Percentiles rank a stretch among this genome's conserved stretches.
Conservation (phyloP, 2,888 invertebrate species). For the Sepiola atlantica region DNA sequence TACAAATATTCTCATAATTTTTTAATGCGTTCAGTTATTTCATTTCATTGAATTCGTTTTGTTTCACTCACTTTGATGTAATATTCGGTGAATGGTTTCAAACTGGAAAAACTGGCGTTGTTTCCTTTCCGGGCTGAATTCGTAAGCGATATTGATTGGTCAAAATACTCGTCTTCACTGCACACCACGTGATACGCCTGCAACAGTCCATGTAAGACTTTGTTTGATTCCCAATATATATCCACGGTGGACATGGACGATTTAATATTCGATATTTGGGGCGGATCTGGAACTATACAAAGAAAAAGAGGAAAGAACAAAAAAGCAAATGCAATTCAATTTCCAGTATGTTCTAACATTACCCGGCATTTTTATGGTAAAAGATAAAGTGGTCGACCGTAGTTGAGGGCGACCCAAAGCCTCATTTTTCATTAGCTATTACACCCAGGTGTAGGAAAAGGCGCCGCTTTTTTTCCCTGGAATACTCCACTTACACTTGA, state of each 20-base stretch:
- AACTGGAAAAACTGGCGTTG: slow-evolving; percentile 53
- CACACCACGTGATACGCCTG: slow-evolving; percentile 58
- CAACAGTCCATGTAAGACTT: not conserved
- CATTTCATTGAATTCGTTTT: too few species aligned
- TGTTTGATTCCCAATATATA: not conserved
- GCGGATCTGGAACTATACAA: not conserved
- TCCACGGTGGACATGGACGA: not conserved
- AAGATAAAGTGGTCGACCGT: too few species aligned
- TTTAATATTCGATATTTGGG: not conserved
- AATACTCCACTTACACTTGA: too few species aligned
- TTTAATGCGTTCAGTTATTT: not conserved
- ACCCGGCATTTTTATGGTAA: not conserved
- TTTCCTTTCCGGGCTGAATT: not conserved
- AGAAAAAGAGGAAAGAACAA: not conserved
- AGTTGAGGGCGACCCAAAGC: too few species aligned
- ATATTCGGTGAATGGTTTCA: slow-evolving; percentile 60
- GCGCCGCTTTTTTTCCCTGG: too few species aligned
- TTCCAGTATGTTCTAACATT: not conserved
- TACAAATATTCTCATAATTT: too few species aligned
- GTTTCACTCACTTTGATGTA: slow-evolving; percentile 59
- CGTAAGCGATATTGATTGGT: slow-evolving; percentile 52
- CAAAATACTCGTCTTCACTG: slow-evolving; percentile 54
- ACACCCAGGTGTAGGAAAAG: too few species aligned
- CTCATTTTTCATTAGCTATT: too few species aligned
- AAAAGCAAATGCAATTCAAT: not conserved